Conservation (phyloP, 2,888 invertebrate species). For the Apamea monoglypha region DNA sequence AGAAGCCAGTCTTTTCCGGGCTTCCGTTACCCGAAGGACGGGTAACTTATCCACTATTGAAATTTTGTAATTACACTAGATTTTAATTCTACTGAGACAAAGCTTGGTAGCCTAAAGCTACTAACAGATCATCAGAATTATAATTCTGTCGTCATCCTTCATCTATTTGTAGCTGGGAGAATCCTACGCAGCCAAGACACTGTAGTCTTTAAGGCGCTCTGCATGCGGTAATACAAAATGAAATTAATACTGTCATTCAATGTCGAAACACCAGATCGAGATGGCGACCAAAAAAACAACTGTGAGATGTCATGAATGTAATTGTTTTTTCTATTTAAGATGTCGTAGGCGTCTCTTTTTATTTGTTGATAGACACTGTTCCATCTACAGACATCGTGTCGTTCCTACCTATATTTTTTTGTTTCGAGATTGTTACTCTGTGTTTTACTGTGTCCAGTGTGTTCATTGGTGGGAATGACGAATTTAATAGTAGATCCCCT, state of each 20-base stretch:
- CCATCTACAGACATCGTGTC: conserved; percentile 63
- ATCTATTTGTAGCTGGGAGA: not conserved
- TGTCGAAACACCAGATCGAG: conserved; percentile 78
- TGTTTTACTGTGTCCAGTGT: conserved; percentile 42
- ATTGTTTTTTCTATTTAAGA: conserved; percentile 81
- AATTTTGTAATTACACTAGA: not conserved
- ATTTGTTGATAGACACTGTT: conserved; percentile 72
- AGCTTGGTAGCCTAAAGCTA: not conserved
- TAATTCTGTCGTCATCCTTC: not conserved
- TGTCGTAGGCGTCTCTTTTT: conserved; percentile 77
- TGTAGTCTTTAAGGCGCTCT: conserved; percentile 43
- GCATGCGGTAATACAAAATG: conserved; percentile 72
- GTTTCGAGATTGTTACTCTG: conserved; percentile 30
- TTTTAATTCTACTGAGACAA: not conserved
- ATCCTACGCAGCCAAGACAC: conserved; percentile 12
- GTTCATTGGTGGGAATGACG: conserved; percentile 68
- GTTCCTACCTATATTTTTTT: conserved; percentile 2
- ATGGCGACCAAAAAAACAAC: conserved; percentile 73
- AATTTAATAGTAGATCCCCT: conserved; percentile 84
- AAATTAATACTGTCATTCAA: conserved; percentile 84
- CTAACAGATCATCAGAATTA: not conserved
- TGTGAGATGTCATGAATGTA: conserved; percentile 79
- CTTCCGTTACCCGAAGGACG: not conserved
- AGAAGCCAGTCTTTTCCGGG: not conserved
- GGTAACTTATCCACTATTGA: not conserved